Percentiles rank a stretch among this genome's conserved stretches.
phyloP scores from a whole-genome alignment of 2,888 invertebrate species.

The Noctua janthina region DNA sequence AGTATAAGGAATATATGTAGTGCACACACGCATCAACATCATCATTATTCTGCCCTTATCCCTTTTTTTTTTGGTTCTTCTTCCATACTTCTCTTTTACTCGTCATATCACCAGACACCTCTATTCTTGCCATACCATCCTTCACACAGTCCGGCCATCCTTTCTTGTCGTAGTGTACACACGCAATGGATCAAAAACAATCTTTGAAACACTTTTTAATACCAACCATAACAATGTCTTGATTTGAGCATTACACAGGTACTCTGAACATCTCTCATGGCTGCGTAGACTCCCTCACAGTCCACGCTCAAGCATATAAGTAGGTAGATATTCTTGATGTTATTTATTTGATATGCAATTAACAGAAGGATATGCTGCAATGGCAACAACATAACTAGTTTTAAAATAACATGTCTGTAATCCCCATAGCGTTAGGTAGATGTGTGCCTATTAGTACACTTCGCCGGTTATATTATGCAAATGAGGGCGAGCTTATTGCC shows the following conservation, averaged over 20 bases:
- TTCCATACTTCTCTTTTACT: neutral
- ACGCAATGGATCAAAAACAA: neutral
- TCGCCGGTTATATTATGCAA: neutral
- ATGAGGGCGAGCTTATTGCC: neutral
- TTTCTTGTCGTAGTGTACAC: neutral
- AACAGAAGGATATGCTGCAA: slow-evolving; percentile 1
- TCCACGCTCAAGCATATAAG: slow-evolving; percentile 5
- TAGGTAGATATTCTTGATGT: neutral
- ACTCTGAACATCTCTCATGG: slow-evolving; percentile 6
- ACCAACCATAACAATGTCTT: neutral
- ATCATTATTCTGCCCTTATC: too few relatives aligned
- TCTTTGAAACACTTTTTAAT: neutral
- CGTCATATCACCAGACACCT: too few relatives aligned
- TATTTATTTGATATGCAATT: neutral
- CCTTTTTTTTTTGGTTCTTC: too few relatives aligned
- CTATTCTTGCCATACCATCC: too few relatives aligned
- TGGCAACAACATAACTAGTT: neutral
- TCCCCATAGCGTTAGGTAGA: neutral
- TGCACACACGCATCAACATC: too few relatives aligned
- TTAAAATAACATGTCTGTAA: neutral
- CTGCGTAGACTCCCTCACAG: slow-evolving; percentile 1
- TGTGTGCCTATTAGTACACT: neutral
- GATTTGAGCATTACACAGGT: slow-evolving; percentile 5
- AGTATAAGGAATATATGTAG: too few relatives aligned
- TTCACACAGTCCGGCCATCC: neutral